These are phyloP conservation scores for Sphyrna mokarran DNA, from an alignment of 2,113 vertebrate species.

Conservation along the genomic window DNA sequence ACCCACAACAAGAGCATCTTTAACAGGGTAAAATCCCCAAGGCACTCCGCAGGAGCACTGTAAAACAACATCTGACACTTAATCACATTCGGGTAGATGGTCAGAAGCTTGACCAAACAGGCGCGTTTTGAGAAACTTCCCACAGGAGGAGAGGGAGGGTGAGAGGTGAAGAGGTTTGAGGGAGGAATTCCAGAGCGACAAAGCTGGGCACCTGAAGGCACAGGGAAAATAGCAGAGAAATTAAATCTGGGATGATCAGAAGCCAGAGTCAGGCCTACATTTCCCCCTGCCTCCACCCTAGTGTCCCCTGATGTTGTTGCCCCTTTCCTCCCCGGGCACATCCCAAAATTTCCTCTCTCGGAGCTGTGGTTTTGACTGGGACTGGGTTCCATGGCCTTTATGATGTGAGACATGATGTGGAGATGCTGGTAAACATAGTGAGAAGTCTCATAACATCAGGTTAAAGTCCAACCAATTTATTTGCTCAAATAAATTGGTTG, in stretches of 20 bases:
- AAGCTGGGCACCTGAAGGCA: not conserved
- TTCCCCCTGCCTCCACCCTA: not conserved
- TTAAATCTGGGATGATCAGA: not conserved
- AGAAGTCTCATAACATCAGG: too few species aligned
- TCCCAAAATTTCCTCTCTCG: not conserved
- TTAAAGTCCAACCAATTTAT: too few species aligned
- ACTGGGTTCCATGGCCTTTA: not conserved
- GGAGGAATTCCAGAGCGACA: not conserved
- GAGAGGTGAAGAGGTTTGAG: not conserved
- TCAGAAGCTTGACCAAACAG: not conserved
- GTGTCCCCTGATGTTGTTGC: not conserved
- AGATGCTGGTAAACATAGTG: too few species aligned
- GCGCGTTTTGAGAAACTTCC: not conserved
- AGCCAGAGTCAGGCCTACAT: not conserved
- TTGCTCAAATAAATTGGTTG: too few species aligned
- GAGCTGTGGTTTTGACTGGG: not conserved
- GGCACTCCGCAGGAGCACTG: not conserved
- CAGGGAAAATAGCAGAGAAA: not conserved
- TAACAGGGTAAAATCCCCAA: not conserved
- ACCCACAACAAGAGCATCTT: not conserved
- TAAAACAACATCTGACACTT: not conserved
- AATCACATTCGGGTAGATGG: not conserved
- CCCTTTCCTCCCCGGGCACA: not conserved
- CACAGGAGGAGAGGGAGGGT: not conserved
- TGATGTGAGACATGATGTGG: too few species aligned